Evolutionary conservation across 2,797 vertebrate species (phyloP).

Genomic region (Hydrophis major): DNA sequence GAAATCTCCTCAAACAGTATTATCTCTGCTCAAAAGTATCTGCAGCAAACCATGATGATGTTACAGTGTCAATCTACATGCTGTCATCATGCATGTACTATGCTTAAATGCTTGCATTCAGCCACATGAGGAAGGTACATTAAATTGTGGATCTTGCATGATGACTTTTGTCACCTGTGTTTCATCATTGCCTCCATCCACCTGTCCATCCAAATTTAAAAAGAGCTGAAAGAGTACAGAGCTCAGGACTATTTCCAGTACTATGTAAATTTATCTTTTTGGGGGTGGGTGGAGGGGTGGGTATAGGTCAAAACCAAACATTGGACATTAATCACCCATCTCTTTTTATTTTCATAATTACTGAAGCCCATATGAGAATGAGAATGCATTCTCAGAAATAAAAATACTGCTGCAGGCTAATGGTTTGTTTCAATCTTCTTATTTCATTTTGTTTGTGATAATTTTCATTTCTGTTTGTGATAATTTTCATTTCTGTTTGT

Average conservation of each 20-base stretch:
- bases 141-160: background rate
- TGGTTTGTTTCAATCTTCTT: background rate
- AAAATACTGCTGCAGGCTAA: background rate
- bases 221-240: background rate
- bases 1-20: background rate
- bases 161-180: background rate
- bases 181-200: background rate
- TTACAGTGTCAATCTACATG: background rate
- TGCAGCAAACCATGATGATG: background rate
- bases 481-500: too few species aligned
- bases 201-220: background rate
- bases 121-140: background rate
- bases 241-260: background rate
- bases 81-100: background rate
- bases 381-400: background rate
- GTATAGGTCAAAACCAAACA: background rate
- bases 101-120: background rate
- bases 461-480: background rate
- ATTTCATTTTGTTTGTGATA: background rate
- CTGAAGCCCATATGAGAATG: background rate
- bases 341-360: background rate
- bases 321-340: background rate
- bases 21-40: background rate
- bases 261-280: background rate
- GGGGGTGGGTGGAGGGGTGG: fast-evolving